Evolutionary conservation across 2,888 invertebrate species (phyloP), one percentile per base, ranked within the genome.

Genomic region (Halictus quadricinctus): DNA sequence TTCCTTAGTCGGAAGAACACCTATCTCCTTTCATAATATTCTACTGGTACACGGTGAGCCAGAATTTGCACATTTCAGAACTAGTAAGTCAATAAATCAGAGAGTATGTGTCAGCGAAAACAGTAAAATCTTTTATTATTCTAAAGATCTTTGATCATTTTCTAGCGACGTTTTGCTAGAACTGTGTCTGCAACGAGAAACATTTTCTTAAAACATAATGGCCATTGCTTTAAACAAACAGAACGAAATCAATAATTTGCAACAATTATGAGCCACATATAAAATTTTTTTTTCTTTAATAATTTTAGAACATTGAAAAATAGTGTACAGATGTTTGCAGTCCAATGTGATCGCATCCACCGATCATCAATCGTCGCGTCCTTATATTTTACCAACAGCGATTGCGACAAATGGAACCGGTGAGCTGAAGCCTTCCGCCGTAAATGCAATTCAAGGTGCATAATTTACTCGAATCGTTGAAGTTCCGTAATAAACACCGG

Each of bases 381-480:
- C 6, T 15, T 64, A 29, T 15, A 64, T 64, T 64, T 15, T 2
- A 15, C 15, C 1, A 25, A 29, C 2, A 29, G 29, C 64, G 64
- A 29, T 13, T 29, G 29, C 64, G 64, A 64, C 64, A 29, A 64
- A 64, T 29, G 64, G 29, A 15, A 15, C 29, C 29, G 5, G 66
- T 18, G 36, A 60, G n/a, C 12, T n/a, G 58, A 10, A 66, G 36
- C 36, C 13, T 66, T 21, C 36, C 10, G 29, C 66, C 29, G 66
- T 36, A 18, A 36, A 36, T 21, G 66, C 66, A 21, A 41, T 36
- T 36, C 66, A 18, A 36, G 6, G 21, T 41, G 21, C 36, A 66
- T 66, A 66, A 66, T 66, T 66, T 18, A 66, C 36, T 64, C 29
- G 64, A 64, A 64, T 64, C 64, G 21, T 36, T 66, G 66, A 66